Base-by-base conservation (phyloP, 2,113 vertebrate species). In the Zosterops japonicus region DNA sequence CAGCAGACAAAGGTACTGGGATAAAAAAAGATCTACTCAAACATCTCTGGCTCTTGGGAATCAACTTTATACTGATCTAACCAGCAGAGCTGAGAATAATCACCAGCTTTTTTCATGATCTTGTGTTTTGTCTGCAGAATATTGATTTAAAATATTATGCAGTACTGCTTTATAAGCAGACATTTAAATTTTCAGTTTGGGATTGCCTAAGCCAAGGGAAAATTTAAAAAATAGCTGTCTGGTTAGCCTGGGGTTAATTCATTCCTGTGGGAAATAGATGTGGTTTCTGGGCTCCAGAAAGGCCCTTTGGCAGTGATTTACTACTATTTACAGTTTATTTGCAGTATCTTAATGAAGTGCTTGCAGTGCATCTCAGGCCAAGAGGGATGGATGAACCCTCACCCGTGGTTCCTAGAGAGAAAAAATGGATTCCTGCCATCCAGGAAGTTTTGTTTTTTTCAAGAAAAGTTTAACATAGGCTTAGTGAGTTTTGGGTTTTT, bases 1-100 rank as follows among this genome's bases (percentile, higher is more conserved):
- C 99, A 7, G 97, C 98, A 16, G 98, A 99, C 96, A 98, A 97
- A 99, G 99, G 99, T 99, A 98, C 39, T 41, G 41, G 16, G 6
- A 1, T 29, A 1, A 9, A 31, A 29, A 44, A 23, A 17, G 7
- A 23, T 15, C 50, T 41, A 2, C 55, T 29, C 31, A 25, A 9
- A 33, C 42, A 29, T 36, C 46, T 59, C 80, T 92, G 72, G 31
- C 60, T 55, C 16, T 19, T 87, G 27, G 69, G 25, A 63, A 36
- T 28, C 57, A 15, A 19, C 33, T 67, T 60, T 6, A 4, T 41
- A 29, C 20, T 24, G 35, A 55, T 53, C 8, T 55, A 17, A 33
- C 6, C 13, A 50, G 20, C 4, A 42, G 60, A 81, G 56, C 59
- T 86, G 72, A 52, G 80, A 59, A 63, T 35, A 60, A 53, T 24